phyloP scores from a whole-genome alignment of 2,113 vertebrate genomes.

The Ophthalmolycus amberensis region DNA sequence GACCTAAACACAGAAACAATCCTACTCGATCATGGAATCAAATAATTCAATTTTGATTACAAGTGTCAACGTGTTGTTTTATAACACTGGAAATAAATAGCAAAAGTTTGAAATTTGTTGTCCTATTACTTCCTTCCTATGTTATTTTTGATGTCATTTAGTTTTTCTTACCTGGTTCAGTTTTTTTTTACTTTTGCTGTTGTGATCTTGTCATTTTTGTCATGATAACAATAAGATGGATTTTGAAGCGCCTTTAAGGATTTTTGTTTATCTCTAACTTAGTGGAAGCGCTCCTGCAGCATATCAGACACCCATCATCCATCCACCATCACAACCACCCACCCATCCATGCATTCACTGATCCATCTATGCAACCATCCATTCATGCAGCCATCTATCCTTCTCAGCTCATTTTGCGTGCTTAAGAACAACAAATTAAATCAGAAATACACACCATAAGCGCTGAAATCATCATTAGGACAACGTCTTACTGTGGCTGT shows the following conservation, averaged over 20 bases:
- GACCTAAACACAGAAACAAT: neutral
- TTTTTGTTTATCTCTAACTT: constrained; percentile 36
- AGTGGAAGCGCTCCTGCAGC: constrained; percentile 31
- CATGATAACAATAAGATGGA: constrained; percentile 39
- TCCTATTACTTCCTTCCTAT: constrained; percentile 2
- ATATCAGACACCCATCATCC: constrained; percentile 39
- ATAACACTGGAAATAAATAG: no score
- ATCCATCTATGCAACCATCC: constrained; percentile 12
- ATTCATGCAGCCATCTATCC: constrained; percentile 2
- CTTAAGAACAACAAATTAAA: constrained; percentile 15
- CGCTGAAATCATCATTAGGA: constrained; percentile 40
- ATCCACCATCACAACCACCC: constrained; percentile 43
- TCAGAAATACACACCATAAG: constrained; percentile 7
- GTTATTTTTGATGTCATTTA: constrained; percentile 7
- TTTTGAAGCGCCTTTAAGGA: constrained; percentile 39
- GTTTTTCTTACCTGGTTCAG: constrained; percentile 18
- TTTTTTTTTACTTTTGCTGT: constrained; percentile 37
- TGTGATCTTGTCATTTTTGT: constrained; percentile 49
- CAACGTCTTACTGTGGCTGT: constrained; percentile 22
- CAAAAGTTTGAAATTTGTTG: constrained; percentile 2
- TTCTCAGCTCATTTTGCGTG: constrained; percentile 16
- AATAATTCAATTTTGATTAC: neutral
- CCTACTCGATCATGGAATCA: neutral
- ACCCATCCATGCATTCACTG: constrained; percentile 19
- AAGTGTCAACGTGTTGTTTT: neutral